phyloP scores from a whole-genome alignment of 1,140 invertebrate genomes.

The Zaprionus tsacasi region DNA sequence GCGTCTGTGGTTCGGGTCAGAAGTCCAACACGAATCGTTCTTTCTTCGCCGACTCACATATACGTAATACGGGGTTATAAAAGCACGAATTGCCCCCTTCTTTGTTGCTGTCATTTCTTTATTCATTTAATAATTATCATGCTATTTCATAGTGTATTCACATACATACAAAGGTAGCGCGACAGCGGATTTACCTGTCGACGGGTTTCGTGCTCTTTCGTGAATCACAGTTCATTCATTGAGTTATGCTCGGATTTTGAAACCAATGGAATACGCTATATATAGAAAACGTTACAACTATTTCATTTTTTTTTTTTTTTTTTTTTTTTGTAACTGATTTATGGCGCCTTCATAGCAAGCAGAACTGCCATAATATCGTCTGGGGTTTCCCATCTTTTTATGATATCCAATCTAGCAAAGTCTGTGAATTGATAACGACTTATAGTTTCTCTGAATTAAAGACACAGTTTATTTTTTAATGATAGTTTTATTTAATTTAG shows the following conservation, averaged over 20 bases:
- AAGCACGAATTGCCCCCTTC: slow-evolving; percentile 27
- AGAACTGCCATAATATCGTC: background rate
- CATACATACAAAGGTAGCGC: background rate
- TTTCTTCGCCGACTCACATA: slow-evolving; percentile 11
- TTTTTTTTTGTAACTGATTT: background rate
- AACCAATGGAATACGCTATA: background rate
- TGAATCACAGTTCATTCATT: slow-evolving; percentile 52
- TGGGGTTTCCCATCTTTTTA: background rate
- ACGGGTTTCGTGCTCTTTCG: slow-evolving; percentile 45
- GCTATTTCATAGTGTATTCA: slow-evolving; percentile 44
- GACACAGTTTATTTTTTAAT: background rate
- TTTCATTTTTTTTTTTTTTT: background rate
- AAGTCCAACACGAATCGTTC: slow-evolving; percentile 64
- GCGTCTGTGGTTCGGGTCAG: slow-evolving; percentile 48
- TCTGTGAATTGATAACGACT: too few species aligned
- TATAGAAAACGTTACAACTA: background rate
- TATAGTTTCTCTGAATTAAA: background rate
- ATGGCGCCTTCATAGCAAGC: background rate
- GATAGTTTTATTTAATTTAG: too few species aligned
- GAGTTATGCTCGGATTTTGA: slow-evolving; percentile 2
- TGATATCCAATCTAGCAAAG: too few species aligned
- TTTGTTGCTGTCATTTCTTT: slow-evolving; percentile 16
- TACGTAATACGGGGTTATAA: slow-evolving; percentile 68
- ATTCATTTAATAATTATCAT: slow-evolving; percentile 53
- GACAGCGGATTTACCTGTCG: slow-evolving; percentile 12